Evolutionary conservation across 2,888 invertebrate species (phyloP), one percentile per base, ranked within the genome.

Genomic region (Rhodophaea formosa): DNA sequence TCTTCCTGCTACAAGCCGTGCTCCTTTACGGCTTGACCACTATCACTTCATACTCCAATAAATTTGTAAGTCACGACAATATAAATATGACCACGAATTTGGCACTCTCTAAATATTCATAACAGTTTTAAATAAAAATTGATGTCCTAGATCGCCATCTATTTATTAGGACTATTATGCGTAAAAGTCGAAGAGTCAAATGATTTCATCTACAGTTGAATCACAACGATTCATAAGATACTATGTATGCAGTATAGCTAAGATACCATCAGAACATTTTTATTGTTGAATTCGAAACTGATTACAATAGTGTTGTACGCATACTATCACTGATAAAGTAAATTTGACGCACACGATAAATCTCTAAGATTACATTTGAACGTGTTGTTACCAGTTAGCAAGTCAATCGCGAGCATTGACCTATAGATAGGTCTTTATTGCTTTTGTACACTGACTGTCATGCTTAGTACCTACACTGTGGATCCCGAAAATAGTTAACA

Each of bases 1-100:
- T n/a, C n/a, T n/a, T n/a, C n/a, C 23, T 23, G 23, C 23, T 23
- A 5, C 5, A 23, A 23, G 23, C 2, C 23, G 23, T 5, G 23
- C 5, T 23, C 5, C 23, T 3, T 23, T 2, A 23, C 23, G 3
- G 5, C 23, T 23, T 23, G 23, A 23, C 23, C 23, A 23, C 23
- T 69, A 71, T 71, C 68, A 67, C 70, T 64, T 63, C 68, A 7
- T 16, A 39, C 8, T 67, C 64, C 63, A 59, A 62, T 65, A 66
- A 73, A 73, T 74, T 75, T 74, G 66, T 62, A 58, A 59, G 59
- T 43, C 58, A 58, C 51, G 62, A 60, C 61, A 61, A 60, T 53
- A 59, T 56, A 46, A 39, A 15, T 56, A 56, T 53, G 64, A 62
- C 59, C 57, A 61, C 8, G n/a, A 23, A 49, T 49, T 14, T 29